Base-by-base conservation (phyloP, 92 coral and sea anemone genomes). In the Actinernus sp. region DNA sequence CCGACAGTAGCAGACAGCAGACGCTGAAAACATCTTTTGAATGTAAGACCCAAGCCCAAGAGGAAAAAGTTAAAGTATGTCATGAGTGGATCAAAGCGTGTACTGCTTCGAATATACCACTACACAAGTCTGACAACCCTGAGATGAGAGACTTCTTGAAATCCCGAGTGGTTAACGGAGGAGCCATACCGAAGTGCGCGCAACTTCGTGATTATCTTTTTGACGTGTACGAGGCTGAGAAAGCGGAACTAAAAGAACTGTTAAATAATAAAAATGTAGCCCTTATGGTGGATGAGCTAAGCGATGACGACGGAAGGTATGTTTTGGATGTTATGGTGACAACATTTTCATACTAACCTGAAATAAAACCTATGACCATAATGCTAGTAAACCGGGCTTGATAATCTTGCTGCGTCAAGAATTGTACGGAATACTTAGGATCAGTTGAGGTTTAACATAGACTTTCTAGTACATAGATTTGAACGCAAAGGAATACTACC, bases 51-150 rank as follows among this genome's bases (percentile, higher is more conserved):
- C 8, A 14, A 1, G 31, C 78, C 3, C 78, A 68, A 5, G 50
- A 25, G 25, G 84, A 76, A 31, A 76, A 75, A 26, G 77, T 76
- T 9, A 64, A 55, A 51, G 53, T 78, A 12, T 85, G 83, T 39
- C 86, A 78, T 9, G 82, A 73, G 49, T 85, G 86, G 91, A 70
- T 78, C 13, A 71, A 36, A 13, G 82, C 45, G 13, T 85, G 86
- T 26, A 27, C 72, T 1, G 86, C 86, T 4, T 71, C 78, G 3
- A 85, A 85, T 27, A 85, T 78, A 51, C 86, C 92, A 24, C 41
- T 85, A 22, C 33, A 65, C 45, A 85, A 85, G 66, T 65, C 87
- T 0, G 72, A 86, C 46, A 86, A 73, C 59, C 43, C 73, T 0
- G 38, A 14, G 3, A 4, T 86, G 63, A 21, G 83, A 16, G 46